Evolutionary conservation across 92 coral and sea anemone species (phyloP).

Genomic region (Ricordea florida): DNA sequence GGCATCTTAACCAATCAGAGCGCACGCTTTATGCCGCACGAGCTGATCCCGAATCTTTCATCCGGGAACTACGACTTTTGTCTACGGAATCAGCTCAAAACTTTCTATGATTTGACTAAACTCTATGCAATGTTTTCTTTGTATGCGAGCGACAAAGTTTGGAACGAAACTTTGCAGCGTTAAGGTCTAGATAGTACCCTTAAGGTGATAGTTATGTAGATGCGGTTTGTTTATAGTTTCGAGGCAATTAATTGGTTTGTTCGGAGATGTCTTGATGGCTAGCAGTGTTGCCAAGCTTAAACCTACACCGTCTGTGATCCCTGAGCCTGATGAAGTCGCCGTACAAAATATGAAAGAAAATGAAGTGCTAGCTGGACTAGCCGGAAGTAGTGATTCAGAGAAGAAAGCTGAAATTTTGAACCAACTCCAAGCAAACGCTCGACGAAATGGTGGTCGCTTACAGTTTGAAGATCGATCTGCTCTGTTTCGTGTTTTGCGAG

Average conservation of each 20-base stretch:
- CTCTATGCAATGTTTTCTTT: conserved; percentile 11
- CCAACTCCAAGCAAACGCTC: conserved; percentile 85
- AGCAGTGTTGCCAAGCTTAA: conserved; percentile 99
- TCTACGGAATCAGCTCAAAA: conserved; percentile 25
- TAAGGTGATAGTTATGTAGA: conserved; percentile 60
- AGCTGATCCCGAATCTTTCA: conserved; percentile 15
- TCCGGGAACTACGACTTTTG: conserved; percentile 59
- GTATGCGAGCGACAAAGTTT: conserved; percentile 20
- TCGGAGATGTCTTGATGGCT: conserved; percentile 81
- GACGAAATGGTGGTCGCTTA: conserved; percentile 97
- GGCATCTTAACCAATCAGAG: conserved; percentile 11
- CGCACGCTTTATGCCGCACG: not conserved
- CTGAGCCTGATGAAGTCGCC: conserved; percentile 93
- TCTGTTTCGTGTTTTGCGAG: conserved; percentile 89
- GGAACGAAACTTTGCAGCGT: conserved; percentile 8
- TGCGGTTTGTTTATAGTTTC: conserved; percentile 69
- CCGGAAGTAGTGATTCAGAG: conserved; percentile 73
- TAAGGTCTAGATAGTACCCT: not conserved
- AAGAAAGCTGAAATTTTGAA: conserved; percentile 87
- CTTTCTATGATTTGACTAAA: conserved; percentile 2
- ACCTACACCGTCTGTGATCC: conserved; percentile 90
- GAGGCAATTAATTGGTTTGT: conserved; percentile 57
- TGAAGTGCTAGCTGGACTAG: conserved; percentile 92
- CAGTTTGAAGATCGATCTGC: conserved; percentile 90
- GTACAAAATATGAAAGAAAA: conserved; percentile 89